These are phyloP conservation scores for Caenorhabditis briggsae DNA, from an alignment of 1,140 invertebrate species.

Conservation along the genomic window DNA sequence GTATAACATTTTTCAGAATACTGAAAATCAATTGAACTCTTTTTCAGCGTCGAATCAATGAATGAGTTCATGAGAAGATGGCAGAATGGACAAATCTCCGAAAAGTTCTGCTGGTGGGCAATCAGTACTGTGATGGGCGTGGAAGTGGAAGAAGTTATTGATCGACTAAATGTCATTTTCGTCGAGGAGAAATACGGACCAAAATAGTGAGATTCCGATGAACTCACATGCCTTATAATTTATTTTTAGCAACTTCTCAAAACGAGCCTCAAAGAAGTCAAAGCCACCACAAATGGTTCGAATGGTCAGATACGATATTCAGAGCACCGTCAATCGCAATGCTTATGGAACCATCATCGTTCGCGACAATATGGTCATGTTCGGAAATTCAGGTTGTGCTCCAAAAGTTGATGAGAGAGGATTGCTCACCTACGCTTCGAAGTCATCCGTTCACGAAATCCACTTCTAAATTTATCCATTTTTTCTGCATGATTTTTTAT, in stretches of 20 bases:
- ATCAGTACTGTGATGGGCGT: not conserved
- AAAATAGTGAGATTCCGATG: not conserved
- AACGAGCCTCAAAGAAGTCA: not conserved
- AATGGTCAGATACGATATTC: not conserved
- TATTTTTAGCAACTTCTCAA: not conserved
- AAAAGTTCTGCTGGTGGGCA: slow-evolving; percentile 7
- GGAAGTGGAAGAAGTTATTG: slow-evolving; percentile 4
- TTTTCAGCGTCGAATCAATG: slow-evolving; percentile 11
- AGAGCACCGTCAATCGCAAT: not conserved
- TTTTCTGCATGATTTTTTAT: not conserved
- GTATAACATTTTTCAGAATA: not conserved
- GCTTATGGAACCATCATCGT: not conserved
- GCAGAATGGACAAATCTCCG: not conserved
- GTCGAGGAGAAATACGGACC: slow-evolving; percentile 4
- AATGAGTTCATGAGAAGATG: not conserved
- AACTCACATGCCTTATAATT: not conserved
- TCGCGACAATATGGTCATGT: slow-evolving; percentile 22
- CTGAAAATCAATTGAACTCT: not conserved
- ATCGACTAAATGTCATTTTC: not conserved
- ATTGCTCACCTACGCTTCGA: not conserved
- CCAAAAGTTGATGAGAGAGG: not conserved
- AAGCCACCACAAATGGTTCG: not conserved
- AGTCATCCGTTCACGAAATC: not conserved
- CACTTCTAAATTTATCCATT: not conserved
- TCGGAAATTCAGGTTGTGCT: not conserved